Base-by-base conservation (phyloP, 2,113 vertebrate genomes). In the Phylloscopus trochiloides region DNA sequence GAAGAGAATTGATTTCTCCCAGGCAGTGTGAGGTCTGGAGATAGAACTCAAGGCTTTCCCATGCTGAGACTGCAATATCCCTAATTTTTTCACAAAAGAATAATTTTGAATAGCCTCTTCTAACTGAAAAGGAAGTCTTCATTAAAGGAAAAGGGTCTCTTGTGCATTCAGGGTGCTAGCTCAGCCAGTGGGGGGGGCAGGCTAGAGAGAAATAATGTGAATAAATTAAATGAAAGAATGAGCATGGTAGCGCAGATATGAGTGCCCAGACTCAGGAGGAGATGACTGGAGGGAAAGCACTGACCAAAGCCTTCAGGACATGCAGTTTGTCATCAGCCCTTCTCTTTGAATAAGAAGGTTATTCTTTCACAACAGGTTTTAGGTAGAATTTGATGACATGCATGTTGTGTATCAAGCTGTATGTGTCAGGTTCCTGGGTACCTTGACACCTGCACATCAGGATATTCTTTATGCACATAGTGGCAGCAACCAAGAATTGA, bases 321-420 rank as follows among this genome's bases (percentile, higher is more conserved):
- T 1, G 5, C 9, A 47, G 8, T 38, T 63, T 38, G 5, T 32
- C 61, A 65, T n/a, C 48, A 58, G 21, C 16, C 20, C 32, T 28
- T 24, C 62, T 67, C 31, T 61, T 62, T 77, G 32, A 79, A 54
- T 6, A 61, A 21, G 17, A 74, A 65, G 14, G 12, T 47, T 79
- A 9, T 54, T 40, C 14, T 66, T 75, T 50, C 52, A 63, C 8
- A 71, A 54, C 12, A 50, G 19, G 14, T 86, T 82, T 48, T 47
- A 57, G 28, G 29, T 31, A 14, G 40, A 77, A 76, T 40, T 43
- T 0, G 0, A 25, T 42, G 48, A 22, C 7, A 14, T 21, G 4
- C 2, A 67, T 26, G 14, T 21, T 42, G 15, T 25, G 22, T 32
- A 42, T 13, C 31, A 66, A 4, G 14, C 32, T 65, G 20, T 17